Evolutionary conservation across 2,797 vertebrate genomes (phyloP), one percentile per base, ranked within the genome.

Genomic region (Sternarchorhynchus goeldii): DNA sequence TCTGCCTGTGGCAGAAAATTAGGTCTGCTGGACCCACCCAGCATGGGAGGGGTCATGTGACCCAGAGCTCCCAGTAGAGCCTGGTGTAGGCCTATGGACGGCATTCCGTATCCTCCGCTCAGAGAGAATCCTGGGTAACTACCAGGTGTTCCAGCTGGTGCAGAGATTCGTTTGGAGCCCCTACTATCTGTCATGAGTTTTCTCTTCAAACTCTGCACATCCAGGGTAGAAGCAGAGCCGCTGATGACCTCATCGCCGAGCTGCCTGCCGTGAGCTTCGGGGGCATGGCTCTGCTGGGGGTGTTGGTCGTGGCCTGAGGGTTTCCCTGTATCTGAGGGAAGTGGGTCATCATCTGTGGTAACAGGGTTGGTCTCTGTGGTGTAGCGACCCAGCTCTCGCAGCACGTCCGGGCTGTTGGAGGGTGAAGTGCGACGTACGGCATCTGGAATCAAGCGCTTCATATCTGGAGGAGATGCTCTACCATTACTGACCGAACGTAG

Each of bases 331-430:
- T 88, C 86, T 0, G 83, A 77, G 0, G 87, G 89, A 0, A 76
- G 70, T 41, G 89, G 12, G 2, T 88, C 79, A 0, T 84, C 85
- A 14, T 80, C 92, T 12, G 68, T 73, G 20, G 92, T 87, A 4
- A 67, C 78, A 2, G 90, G 78, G 69, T 92, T 89, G 6, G 57
- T 8, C 0, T 93, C 91, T 2, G 91, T 93, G 0, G 94, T 89
- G 7, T 96, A 98, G 88, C 93, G 94, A 87, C 95, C 94, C 88
- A 98, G 91, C 90, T 98, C 96, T 1, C 93, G 89, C 87, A 98
- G 93, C 84, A 99, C 95, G 89, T 98, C 95, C 0, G 96, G 94
- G 88, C 95, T 96, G 85, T 96, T 91, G 0, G 96, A 96, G 80
- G 96, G 95, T 67, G 95, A 90, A 2, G 94, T 91, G 58, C 88